Base-by-base conservation (phyloP, 2,113 vertebrate genomes). In the Carlito syrichta region DNA sequence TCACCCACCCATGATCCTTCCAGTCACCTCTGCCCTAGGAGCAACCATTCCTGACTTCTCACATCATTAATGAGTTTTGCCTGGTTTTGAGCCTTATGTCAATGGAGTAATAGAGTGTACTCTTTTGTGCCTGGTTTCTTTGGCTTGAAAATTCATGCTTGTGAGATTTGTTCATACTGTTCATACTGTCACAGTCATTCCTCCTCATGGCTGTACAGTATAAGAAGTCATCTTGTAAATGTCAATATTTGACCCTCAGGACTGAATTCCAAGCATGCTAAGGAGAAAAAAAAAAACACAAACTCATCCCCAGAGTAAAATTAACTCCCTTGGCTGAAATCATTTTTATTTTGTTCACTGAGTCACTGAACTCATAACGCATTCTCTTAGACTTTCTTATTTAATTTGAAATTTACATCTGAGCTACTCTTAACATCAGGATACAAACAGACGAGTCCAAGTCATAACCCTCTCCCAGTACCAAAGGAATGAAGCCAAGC, bases 351-450 rank as follows among this genome's bases (percentile, higher is more conserved):
- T 97, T 91, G 86, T 69, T 96, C 95, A 89, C 85, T 93, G 97
- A 96, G 82, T n/a, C 95, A 81, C 83, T 40, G 52, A 94, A 86
- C 96, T 96, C 95, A 94, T 96, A 95, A 93, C 16, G 60, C 79
- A 87, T 97, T 94, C 82, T 95, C 83, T 77, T 56, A 93, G 95
- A 89, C 40, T 66, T 74, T 91, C 97, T 97, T 84, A 89, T 84
- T 97, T 98, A 96, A 97, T 97, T 97, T 97, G 89, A 97, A 97
- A 97, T 97, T 97, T 97, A 92, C 94, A 93, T 97, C 93, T 96
- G 94, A 98, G 96, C 60, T 95, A 45, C 94, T 96, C 81, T 96
- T 89, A 95, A 89, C 86, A 73, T 96, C 87, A 92, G 79, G 93
- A 96, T 85, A 81, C 94, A 96, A 86, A 91, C 91, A 93, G 92